Base-by-base conservation (phyloP, 2,797 vertebrate species). In the Acanthornis magna region DNA sequence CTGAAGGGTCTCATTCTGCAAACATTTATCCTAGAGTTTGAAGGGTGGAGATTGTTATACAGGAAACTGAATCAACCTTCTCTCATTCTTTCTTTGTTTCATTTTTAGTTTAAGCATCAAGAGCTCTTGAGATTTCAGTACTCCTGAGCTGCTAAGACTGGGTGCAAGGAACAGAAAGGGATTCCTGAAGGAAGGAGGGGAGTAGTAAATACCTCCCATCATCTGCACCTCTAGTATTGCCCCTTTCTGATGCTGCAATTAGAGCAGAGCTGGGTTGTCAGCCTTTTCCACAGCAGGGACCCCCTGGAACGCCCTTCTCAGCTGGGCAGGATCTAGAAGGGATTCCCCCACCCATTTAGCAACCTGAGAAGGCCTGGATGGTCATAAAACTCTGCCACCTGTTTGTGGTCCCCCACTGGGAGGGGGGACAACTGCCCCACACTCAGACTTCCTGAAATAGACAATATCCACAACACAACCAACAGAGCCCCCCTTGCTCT, bases 321-420 rank as follows among this genome's bases (percentile, higher is more conserved):
- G 68, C 78, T 42, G 70, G 38, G 42, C 75, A 92, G 78, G 81
- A 92, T 87, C 81, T 93, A 81, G 88, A 96, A 95, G 94, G 96
- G 95, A 95, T 96, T 96, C 89, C 89, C 93, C 51, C 68, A 94
- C 77, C 77, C 81, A 2, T 94, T 88, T 8, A 77, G 96, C 92
- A 96, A 97, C 36, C 34, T 17, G 92, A 96, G 96, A 95, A 93
- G 77, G 80, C 48, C 90, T 3, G 1, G 71, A 88, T 91, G 75
- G 84, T 43, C 81, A 58, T 93, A 93, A 96, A 92, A 61, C 36
- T 77, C 86, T 25, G 26, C 42, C 95, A 95, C 92, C 96, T 97
- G 95, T 72, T 95, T 88, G 92, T 96, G 72, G 62, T 83, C 61
- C 65, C 90, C 84, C 75, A 62, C 45, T 22, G 47, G 61, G 67